These are phyloP conservation scores for Vombatus ursinus DNA, from an alignment of 2,113 vertebrate species.

Conservation along the genomic window DNA sequence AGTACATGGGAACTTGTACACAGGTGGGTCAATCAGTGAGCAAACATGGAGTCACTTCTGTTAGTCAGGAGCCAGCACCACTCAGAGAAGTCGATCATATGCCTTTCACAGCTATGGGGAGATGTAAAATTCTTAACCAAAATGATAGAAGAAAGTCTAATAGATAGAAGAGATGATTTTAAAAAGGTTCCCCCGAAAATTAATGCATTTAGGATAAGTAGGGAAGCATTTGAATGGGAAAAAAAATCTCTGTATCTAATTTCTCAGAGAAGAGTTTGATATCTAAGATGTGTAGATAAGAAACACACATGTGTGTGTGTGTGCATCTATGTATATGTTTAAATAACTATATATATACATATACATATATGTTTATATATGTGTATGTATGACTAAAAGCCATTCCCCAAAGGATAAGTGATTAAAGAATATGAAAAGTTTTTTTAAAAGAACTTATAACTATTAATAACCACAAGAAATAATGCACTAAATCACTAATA, in stretches of 20 bases:
- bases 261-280: not conserved
- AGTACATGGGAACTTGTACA: not conserved
- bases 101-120: not conserved
- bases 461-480: not conserved
- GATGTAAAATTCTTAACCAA: not conserved
- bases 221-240: not conserved
- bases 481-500: not conserved
- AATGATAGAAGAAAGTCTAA: not conserved
- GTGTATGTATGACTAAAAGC: not conserved
- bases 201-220: not conserved
- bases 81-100: not conserved
- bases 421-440: not conserved
- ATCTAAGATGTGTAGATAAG: not conserved
- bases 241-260: not conserved
- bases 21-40: not conserved
- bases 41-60: not conserved
- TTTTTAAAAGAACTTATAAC: not conserved
- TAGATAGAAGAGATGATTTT: not conserved
- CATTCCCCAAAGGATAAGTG: not conserved
- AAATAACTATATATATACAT: not conserved
- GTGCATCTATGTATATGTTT: not conserved
- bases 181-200: not conserved
- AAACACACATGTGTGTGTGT: not conserved
- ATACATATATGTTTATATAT: not conserved
- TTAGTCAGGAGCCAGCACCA: not conserved